Evolutionary conservation across 2,888 invertebrate species (phyloP).

Genomic region (Salpingus planirostris): DNA sequence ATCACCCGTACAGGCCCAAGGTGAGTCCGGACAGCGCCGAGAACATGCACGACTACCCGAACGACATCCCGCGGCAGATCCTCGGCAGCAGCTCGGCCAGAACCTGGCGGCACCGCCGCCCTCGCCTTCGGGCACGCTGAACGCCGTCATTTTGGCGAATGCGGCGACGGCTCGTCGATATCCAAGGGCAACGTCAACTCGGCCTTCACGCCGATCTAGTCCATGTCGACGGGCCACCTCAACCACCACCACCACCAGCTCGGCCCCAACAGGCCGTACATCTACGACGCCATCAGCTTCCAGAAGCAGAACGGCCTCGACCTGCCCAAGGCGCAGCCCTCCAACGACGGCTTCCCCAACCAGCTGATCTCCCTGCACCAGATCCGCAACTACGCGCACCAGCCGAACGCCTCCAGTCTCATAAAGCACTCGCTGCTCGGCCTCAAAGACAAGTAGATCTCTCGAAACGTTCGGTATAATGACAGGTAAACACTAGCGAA

Average conservation of each 20-base stretch:
- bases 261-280: conserved; percentile 66
- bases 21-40: conserved; percentile 58
- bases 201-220: conserved; percentile 91
- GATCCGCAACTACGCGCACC: conserved; percentile 92
- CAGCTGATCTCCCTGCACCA: conserved; percentile 93
- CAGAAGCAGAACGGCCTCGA: conserved; percentile 56
- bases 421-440: conserved; percentile 40
- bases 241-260: conserved; percentile 61
- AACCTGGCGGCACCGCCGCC: too few species aligned
- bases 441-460: conserved; percentile 42
- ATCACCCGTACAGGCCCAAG: conserved; percentile 80
- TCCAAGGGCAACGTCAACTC: conserved; percentile 55
- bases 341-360: conserved; percentile 70
- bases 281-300: conserved; percentile 90
- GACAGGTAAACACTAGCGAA: too few species aligned
- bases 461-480: too few species aligned
- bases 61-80: conserved; percentile 46
- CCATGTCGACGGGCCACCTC: conserved; percentile 64
- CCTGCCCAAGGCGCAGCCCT: conserved; percentile 47
- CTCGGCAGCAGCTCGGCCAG: conserved; percentile 54
- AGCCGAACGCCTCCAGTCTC: conserved; percentile 69
- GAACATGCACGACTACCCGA: conserved; percentile 53
- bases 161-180: conserved; percentile 42
- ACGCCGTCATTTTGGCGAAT: conserved; percentile 32
- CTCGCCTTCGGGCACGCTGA: conserved; percentile 36